A percentile compares a stretch with the other conserved stretches of the same genome.
phyloP scores from a whole-genome alignment of 2,797 vertebrate genomes.

The Sebastiscus tertius region DNA sequence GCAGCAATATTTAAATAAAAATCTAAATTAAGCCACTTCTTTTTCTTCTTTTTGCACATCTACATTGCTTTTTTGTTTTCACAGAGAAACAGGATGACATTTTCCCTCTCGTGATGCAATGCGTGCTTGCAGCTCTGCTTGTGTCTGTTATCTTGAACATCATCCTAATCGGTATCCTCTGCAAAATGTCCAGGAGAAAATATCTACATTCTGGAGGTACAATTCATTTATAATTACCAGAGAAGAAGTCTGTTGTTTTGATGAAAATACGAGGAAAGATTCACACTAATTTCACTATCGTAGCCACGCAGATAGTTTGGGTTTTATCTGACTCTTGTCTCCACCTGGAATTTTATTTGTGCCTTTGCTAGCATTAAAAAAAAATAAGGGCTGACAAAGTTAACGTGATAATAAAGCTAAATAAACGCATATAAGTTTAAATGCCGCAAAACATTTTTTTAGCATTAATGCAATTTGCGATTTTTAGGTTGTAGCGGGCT shows the following conservation, averaged over 20 bases:
- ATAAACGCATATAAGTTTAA: too few relatives aligned
- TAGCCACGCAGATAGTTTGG: neutral
- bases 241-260: neutral
- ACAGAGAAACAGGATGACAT: neutral
- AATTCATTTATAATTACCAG: neutral
- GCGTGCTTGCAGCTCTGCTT: conserved; percentile 14
- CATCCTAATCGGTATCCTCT: conserved; percentile 12
- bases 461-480: too few relatives aligned
- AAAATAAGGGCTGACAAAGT: neutral
- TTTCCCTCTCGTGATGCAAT: neutral
- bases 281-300: neutral
- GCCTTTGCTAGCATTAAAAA: neutral
- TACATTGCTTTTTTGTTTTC: neutral
- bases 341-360: neutral
- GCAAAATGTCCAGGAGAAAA: conserved; percentile 7
- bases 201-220: conserved; percentile 18
- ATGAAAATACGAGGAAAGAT: neutral
- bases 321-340: neutral
- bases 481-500: too few relatives aligned
- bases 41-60: neutral
- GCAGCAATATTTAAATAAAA: neutral
- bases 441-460: fast-evolving
- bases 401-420: too few relatives aligned
- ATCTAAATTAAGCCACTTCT: neutral
- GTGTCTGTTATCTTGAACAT: conserved; percentile 32